A percentile compares a stretch with the other conserved stretches of the same genome.
Conservation (phyloP, 1,140 invertebrate genomes). For the Drosophila simulans region DNA sequence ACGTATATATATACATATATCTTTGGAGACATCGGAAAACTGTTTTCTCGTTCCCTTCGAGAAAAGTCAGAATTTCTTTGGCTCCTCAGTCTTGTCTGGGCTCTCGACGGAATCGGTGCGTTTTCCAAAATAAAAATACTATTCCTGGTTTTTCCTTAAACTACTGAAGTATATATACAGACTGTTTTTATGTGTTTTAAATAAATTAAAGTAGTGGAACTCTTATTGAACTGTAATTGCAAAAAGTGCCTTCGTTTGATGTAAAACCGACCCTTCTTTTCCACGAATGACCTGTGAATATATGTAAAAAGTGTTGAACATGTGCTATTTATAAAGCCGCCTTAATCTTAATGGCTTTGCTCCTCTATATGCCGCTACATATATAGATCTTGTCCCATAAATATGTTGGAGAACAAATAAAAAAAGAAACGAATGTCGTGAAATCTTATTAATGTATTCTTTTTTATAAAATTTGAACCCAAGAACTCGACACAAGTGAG, state of each 20-base stretch:
- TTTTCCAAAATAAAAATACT: conserved; percentile 20
- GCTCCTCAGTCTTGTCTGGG: conserved; percentile 69
- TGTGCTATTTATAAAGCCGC: conserved; percentile 71
- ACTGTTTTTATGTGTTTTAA: background rate
- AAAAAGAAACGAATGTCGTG: conserved; percentile 25
- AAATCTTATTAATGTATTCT: conserved; percentile 68
- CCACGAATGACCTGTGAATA: conserved; percentile 15
- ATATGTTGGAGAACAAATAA: conserved; percentile 49
- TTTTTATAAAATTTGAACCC: conserved; percentile 63
- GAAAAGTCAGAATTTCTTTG: conserved; percentile 32
- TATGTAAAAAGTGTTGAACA: conserved; percentile 52
- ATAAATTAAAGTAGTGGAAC: background rate
- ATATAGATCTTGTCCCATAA: conserved; percentile 54
- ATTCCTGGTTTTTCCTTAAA: conserved; percentile 2
- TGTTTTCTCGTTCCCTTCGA: conserved; percentile 49
- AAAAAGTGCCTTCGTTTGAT: conserved; percentile 2
- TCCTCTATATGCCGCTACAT: conserved; percentile 43
- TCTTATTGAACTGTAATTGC: conserved; percentile 3
- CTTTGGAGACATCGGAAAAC: conserved; percentile 64
- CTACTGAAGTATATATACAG: conserved; percentile 12
- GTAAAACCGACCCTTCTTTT: conserved; percentile 18
- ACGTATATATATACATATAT: conserved; percentile 39
- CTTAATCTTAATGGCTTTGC: conserved; percentile 70
- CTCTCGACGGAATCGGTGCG: conserved; percentile 69
- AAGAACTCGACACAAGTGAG: conserved; percentile 43